Percentiles rank a stretch among this genome's conserved stretches.
phyloP scores from a whole-genome alignment of 2,113 vertebrate species.

The zebrafish (Danio rerio) region GRCz12tu NC_133192.1:36953001-36953500 shows the following conservation, averaged over 20 bases:
- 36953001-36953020: conserved; percentile 81
- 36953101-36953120: conserved; percentile 33
- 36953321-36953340: conserved; percentile 66
- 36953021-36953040: conserved; percentile 80
- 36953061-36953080: conserved; percentile 61
- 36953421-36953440: conserved; percentile 47
- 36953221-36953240: conserved; percentile 64
- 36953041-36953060: conserved; percentile 77
- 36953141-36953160: conserved; percentile 40
- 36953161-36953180: conserved; percentile 55
- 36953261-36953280: too few relatives aligned
- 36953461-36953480: neutral
- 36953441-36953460: conserved; percentile 11
- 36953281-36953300: too few relatives aligned
- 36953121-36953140: conserved; percentile 40
- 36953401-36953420: conserved; percentile 53
- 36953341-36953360: neutral
- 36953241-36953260: too few relatives aligned
- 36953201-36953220: conserved; percentile 60
- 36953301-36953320: conserved; percentile 25
- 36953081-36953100: conserved; percentile 78
- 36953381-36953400: conserved; percentile 58
- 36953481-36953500: conserved; percentile 63
- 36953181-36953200: conserved; percentile 62
- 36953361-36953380: neutral